Conservation (phyloP, 2,797 vertebrate genomes). For the Acipenser ruthenus region DNA sequence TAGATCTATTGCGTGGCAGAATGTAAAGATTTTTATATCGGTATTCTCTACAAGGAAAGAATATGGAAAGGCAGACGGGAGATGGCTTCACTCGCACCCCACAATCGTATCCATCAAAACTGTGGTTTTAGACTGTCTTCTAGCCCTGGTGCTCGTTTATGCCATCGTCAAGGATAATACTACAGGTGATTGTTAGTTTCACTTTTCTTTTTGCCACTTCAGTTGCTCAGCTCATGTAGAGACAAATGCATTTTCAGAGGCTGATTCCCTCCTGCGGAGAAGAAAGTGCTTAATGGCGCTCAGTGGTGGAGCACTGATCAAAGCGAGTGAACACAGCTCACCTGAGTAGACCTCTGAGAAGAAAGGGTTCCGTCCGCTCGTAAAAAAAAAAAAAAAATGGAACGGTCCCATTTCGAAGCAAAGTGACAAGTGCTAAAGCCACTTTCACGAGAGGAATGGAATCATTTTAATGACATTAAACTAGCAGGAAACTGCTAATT, state of each 20-base stretch:
- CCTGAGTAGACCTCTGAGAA: too few species aligned
- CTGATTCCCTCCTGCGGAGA: background rate
- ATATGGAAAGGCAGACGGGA: slow-evolving; percentile 66
- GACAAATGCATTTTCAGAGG: background rate
- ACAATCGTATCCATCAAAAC: slow-evolving; percentile 59
- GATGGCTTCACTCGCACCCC: slow-evolving; percentile 58
- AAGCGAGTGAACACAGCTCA: too few species aligned
- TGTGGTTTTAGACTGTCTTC: slow-evolving; percentile 44
- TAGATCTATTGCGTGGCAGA: too few species aligned
- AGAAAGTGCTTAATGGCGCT: background rate
- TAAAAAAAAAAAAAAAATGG: too few species aligned
- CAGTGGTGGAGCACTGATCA: background rate
- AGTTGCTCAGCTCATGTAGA: background rate
- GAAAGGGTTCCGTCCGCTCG: too few species aligned
- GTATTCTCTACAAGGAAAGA: slow-evolving; percentile 58
- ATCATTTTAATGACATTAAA: too few species aligned
- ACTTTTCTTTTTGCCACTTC: background rate
- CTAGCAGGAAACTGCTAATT: too few species aligned
- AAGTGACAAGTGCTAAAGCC: too few species aligned
- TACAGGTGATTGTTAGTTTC: slow-evolving; percentile 44
- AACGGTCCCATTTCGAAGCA: too few species aligned
- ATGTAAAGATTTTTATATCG: background rate
- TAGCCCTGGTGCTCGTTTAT: slow-evolving; percentile 52
- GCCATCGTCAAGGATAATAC: slow-evolving; percentile 50
- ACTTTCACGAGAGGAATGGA: too few species aligned